These are phyloP conservation scores for Ichneumon xanthorius DNA, from an alignment of 2,888 invertebrate species.

Conservation along the genomic window DNA sequence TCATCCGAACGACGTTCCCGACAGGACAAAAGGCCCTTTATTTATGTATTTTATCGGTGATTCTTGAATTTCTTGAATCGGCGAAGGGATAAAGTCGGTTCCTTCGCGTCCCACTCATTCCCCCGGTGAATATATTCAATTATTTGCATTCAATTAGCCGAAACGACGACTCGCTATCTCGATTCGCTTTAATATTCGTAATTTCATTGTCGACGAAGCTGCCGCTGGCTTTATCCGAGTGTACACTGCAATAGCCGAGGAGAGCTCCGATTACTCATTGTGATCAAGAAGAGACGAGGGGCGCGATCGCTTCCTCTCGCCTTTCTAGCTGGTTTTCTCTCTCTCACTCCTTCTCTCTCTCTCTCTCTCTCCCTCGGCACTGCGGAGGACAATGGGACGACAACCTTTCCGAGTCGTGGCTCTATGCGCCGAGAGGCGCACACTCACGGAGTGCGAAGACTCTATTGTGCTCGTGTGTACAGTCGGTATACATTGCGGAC, in stretches of 20 bases:
- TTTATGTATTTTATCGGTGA: neutral
- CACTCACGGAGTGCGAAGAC: slow-evolving; percentile 26
- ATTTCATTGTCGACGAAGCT: slow-evolving; percentile 25
- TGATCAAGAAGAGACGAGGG: slow-evolving; percentile 43
- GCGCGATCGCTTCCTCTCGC: slow-evolving; percentile 27
- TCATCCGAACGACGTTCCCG: neutral
- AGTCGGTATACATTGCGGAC: slow-evolving; percentile 10
- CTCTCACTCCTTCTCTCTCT: neutral
- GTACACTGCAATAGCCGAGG: slow-evolving; percentile 32
- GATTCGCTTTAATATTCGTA: slow-evolving; percentile 47
- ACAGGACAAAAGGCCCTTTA: slow-evolving; percentile 1
- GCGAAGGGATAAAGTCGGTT: neutral
- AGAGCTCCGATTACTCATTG: slow-evolving; percentile 58
- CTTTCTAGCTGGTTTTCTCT: slow-evolving; percentile 26
- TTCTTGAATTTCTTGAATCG: neutral
- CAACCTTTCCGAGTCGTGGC: slow-evolving; percentile 30
- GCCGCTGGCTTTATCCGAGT: slow-evolving; percentile 27
- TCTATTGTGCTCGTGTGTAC: slow-evolving; percentile 27
- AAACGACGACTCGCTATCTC: slow-evolving; percentile 18
- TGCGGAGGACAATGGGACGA: slow-evolving; percentile 45
- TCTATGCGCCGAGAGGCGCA: neutral
- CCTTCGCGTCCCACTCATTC: neutral
- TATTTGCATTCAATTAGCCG: slow-evolving; percentile 53
- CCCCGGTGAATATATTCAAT: neutral
- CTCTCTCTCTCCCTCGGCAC: neutral